phyloP scores from a whole-genome alignment of 2,888 invertebrate species.

The Homarus gammarus region DNA sequence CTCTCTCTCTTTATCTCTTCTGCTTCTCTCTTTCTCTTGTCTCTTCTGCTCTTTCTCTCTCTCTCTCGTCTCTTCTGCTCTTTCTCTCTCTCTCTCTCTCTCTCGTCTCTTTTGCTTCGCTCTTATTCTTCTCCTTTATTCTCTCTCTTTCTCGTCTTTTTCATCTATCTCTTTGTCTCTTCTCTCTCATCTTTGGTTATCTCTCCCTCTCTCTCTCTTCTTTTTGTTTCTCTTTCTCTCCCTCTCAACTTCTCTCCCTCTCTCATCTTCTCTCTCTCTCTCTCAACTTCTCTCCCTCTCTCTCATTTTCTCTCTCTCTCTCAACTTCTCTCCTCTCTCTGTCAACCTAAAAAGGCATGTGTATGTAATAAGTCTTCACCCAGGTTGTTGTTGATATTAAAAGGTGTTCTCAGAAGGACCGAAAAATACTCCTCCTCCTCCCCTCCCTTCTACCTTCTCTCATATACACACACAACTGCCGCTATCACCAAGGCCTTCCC shows the following conservation, averaged over 20 bases:
- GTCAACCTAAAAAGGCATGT: too few species aligned
- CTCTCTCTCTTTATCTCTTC: neutral
- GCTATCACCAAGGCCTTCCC: too few species aligned
- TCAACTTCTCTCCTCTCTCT: neutral
- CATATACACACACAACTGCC: too few species aligned
- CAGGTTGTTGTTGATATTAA: too few species aligned
- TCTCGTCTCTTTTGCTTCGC: neutral
- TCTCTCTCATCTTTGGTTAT: neutral
- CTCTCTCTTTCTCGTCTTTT: neutral
- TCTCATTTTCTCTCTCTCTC: neutral
- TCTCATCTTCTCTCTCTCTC: neutral
- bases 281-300: neutral
- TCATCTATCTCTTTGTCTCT: neutral
- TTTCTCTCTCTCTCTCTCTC: slow-evolving; percentile 3
- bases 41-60: neutral
- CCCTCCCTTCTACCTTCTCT: too few species aligned
- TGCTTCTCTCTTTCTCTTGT: neutral
- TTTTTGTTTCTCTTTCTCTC: neutral
- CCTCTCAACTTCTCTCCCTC: neutral
- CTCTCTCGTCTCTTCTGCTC: neutral
- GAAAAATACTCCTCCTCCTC: too few species aligned
- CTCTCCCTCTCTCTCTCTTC: too few species aligned
- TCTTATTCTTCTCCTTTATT: neutral
- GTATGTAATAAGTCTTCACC: too few species aligned
- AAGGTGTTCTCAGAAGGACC: too few species aligned